Percentiles rank a stretch among this genome's conserved stretches.
Evolutionary conservation across 1,140 invertebrate species (phyloP).

Genomic region (Armadillidium nasatum): DNA sequence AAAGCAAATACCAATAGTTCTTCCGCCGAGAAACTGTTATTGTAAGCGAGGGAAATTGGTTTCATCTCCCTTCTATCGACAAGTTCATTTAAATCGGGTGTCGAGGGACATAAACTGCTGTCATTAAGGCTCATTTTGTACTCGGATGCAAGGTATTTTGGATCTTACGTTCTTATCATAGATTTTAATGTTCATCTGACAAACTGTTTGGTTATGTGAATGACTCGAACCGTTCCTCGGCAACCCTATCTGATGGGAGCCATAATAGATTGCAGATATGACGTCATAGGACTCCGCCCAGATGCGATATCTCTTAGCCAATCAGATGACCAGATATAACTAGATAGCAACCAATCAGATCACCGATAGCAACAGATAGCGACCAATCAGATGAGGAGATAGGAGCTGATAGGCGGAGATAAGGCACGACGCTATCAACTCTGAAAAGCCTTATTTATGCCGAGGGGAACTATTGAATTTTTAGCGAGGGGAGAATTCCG

Average conservation of each 20-base stretch:
- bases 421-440: slow-evolving; percentile 31
- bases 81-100: slow-evolving; percentile 43
- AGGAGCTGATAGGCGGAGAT: slow-evolving; percentile 39
- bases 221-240: slow-evolving; percentile 38
- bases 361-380: slow-evolving; percentile 43
- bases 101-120: slow-evolving; percentile 41
- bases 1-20: slow-evolving; percentile 2
- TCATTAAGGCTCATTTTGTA: slow-evolving; percentile 44
- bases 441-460: slow-evolving; percentile 34
- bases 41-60: slow-evolving; percentile 12
- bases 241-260: slow-evolving; percentile 43
- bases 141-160: slow-evolving; percentile 37
- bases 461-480: slow-evolving; percentile 39
- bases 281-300: slow-evolving; percentile 42
- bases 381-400: slow-evolving; percentile 43
- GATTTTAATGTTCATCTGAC: slow-evolving; percentile 43
- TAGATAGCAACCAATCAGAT: slow-evolving; percentile 44
- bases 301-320: slow-evolving; percentile 40
- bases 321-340: slow-evolving; percentile 43
- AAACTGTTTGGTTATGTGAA: slow-evolving; percentile 44
- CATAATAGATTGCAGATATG: slow-evolving; percentile 45
- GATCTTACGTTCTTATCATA: slow-evolving; percentile 41
- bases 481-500: neutral
- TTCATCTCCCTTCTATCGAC: slow-evolving; percentile 37
- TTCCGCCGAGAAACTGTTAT: neutral